Evolutionary conservation across 2,888 invertebrate species (phyloP).

Genomic region (Doris montereyensis): DNA sequence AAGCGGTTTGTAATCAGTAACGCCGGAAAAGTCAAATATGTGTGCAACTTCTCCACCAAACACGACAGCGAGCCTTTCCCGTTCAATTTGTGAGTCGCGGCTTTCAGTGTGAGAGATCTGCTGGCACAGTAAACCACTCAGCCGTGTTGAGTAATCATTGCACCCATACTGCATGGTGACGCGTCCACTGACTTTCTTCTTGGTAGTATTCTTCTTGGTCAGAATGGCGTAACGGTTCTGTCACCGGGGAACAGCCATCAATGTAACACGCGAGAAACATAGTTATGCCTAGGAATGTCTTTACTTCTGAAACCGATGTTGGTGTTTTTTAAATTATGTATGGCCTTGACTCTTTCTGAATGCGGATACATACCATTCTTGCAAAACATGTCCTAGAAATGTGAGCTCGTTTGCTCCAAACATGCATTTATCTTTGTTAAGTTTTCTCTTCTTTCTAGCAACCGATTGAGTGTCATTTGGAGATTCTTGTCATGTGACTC

Average conservation of each 20-base stretch:
- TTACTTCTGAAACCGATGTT: not conserved
- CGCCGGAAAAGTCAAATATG: too few relatives aligned
- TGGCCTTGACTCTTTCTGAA: not conserved
- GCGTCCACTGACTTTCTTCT: conserved; percentile 52
- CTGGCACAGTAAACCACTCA: too few relatives aligned
- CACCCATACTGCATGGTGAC: conserved; percentile 52
- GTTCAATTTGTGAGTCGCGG: conserved; percentile 55
- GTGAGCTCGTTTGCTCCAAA: not conserved
- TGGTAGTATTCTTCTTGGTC: too few relatives aligned
- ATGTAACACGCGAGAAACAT: conserved; percentile 9
- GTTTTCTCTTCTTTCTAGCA: conserved; percentile 1
- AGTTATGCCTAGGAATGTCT: conserved; percentile 20
- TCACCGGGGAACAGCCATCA: not conserved
- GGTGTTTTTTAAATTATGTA: not conserved
- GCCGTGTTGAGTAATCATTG: conserved; percentile 48
- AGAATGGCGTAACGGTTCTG: conserved; percentile 5
- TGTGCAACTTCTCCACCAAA: conserved; percentile 59
- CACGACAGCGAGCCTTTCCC: conserved; percentile 54
- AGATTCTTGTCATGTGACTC: conserved; percentile 51
- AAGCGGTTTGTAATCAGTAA: conserved; percentile 63
- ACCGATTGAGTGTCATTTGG: not conserved
- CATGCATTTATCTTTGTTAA: conserved; percentile 6
- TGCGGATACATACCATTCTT: not conserved
- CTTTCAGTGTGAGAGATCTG: conserved; percentile 48
- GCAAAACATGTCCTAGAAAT: too few relatives aligned